These are phyloP conservation scores for Eudemis profundana DNA, from an alignment of 2,888 invertebrate genomes.

Conservation along the genomic window DNA sequence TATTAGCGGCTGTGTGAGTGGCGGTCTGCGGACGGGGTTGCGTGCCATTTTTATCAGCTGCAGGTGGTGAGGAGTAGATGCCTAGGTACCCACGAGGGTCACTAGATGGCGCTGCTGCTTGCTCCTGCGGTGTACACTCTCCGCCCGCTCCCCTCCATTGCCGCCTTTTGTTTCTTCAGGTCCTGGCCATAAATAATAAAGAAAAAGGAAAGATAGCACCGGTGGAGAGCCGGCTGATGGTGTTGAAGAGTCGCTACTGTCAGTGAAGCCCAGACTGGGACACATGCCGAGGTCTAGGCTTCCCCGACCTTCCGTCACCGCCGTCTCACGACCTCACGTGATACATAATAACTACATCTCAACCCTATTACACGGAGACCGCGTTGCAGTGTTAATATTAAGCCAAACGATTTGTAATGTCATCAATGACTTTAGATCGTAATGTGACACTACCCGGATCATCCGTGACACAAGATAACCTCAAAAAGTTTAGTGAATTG, in stretches of 20 bases:
- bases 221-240: conserved; percentile 76
- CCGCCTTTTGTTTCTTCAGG: conserved; percentile 81
- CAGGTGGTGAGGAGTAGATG: conserved; percentile 78
- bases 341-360: conserved; percentile 68
- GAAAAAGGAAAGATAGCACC: too few relatives aligned
- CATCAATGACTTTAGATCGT: conserved; percentile 45
- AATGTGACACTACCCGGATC: conserved; percentile 22
- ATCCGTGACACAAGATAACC: conserved; percentile 14
- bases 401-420: conserved; percentile 14
- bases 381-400: conserved; percentile 64
- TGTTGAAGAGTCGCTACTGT: conserved; percentile 83
- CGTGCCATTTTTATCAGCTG: conserved; percentile 83
- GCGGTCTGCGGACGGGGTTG: conserved; percentile 68
- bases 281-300: conserved; percentile 72
- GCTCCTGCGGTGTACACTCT: conserved; percentile 83
- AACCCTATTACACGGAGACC: conserved; percentile 66
- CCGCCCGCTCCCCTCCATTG: conserved; percentile 79
- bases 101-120: conserved; percentile 82
- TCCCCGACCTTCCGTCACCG: conserved; percentile 82
- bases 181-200: conserved; percentile 81
- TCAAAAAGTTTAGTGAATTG: conserved; percentile 9
- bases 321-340: conserved; percentile 72
- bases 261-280: conserved; percentile 79
- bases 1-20: conserved; percentile 66
- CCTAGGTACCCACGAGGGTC: conserved; percentile 79